Evolutionary conservation across 2,888 invertebrate species (phyloP), one percentile per base, ranked within the genome.

Genomic region (Malthinus flaveolus): DNA sequence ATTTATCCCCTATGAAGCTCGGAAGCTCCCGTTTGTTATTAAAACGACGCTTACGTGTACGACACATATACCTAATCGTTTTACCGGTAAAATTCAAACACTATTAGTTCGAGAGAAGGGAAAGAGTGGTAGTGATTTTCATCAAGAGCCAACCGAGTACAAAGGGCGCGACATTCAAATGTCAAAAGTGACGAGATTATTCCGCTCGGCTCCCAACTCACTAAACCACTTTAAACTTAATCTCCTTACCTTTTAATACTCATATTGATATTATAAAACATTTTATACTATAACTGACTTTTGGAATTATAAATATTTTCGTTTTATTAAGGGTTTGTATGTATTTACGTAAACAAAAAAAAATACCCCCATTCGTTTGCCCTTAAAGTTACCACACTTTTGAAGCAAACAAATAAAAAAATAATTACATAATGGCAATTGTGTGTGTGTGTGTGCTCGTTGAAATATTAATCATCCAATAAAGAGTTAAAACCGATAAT

Each of bases 111-210:
- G 51, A 45, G 52, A 52, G 47, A 37, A 49, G 49, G 50, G 48
- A 53, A 49, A 61, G 56, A 61, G 53, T 55, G 56, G 56, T 53
- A 56, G 49, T 49, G 54, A 57, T 54, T 54, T 61, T 57, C 54
- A 60, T 33, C 60, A 39, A 54, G 54, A 57, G 44, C 44, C 44
- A 53, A 46, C 36, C 45, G 35, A 32, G 35, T 46, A 61, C 54
- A 61, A 61, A 61, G 53, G 52, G 47, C 51, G 53, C 56, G 54
- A 56, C 59, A 59, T 51, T 64, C 64, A 59, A 56, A 53, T 36
- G 61, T 61, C 61, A 61, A 53, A 63, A 63, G 63, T 63, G 63
- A 63, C 49, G 60, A 55, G 63, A 63, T 63, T 63, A 63, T 63
- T 54, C 54, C 47, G 50, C 47, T 44, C 49, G 15, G 52, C 42